Conservation (phyloP, 2,113 vertebrate species). For the Ibidorhyncha struthersii region DNA sequence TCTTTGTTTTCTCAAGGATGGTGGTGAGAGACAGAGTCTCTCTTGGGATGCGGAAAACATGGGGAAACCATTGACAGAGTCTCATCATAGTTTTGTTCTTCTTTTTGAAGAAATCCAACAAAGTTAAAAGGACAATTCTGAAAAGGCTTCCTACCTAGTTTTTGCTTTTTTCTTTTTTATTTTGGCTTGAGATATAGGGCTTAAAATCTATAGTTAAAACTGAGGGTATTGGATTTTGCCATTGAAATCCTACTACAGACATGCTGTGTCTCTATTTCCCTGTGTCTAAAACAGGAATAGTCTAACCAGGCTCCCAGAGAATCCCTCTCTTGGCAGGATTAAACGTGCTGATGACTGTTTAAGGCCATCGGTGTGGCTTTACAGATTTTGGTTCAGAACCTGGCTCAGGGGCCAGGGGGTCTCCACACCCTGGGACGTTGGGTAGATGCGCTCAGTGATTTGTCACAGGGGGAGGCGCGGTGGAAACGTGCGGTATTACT, state of each 20-base stretch:
- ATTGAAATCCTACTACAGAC: rapidly evolving
- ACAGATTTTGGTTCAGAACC: neutral
- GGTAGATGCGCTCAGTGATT: rapidly evolving
- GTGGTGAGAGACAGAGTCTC: neutral
- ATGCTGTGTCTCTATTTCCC: neutral
- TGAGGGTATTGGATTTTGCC: neutral
- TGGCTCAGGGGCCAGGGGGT: rapidly evolving
- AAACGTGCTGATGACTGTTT: rapidly evolving
- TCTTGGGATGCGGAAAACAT: neutral
- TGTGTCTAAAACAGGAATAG: neutral
- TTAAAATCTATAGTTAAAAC: neutral
- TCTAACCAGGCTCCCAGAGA: neutral
- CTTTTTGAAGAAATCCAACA: neutral
- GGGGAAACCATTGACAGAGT: neutral
- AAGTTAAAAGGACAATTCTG: neutral
- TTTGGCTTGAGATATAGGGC: neutral
- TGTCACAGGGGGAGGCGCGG: neutral
- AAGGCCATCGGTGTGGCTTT: neutral
- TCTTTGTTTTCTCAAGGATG: neutral
- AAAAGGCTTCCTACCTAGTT: neutral
- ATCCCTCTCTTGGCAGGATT: neutral
- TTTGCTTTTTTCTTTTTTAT: neutral
- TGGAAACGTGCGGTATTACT: rapidly evolving
- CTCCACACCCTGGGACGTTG: rapidly evolving
- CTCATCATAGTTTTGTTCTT: neutral